Evolutionary conservation across 2,113 vertebrate species (phyloP).

Genomic region (Nyctibius bracteatus): DNA sequence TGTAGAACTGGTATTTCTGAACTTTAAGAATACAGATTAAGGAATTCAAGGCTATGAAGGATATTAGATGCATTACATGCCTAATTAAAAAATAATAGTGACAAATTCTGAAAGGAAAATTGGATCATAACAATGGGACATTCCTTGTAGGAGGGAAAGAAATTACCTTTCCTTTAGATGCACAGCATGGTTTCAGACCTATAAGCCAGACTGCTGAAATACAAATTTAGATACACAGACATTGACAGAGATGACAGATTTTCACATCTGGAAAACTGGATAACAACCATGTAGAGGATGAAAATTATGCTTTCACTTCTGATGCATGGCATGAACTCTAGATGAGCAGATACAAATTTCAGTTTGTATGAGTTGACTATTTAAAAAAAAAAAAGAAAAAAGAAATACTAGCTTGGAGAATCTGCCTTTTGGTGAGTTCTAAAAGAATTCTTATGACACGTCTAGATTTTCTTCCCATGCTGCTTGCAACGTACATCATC

Average conservation of each 20-base stretch:
- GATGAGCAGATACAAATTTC: conserved; percentile 62
- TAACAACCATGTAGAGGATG: conserved; percentile 67
- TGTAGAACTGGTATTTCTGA: not conserved
- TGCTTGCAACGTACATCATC: not conserved
- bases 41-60: not conserved
- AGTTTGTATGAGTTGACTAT: conserved; percentile 29
- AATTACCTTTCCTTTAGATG: conserved; percentile 63
- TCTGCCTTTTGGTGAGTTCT: conserved; percentile 19
- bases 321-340: conserved; percentile 49
- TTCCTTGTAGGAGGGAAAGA: conserved; percentile 46
- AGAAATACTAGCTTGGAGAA: conserved; percentile 22
- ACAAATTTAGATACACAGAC: conserved; percentile 45
- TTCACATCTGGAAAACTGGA: conserved; percentile 72
- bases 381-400: not conserved
- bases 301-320: conserved; percentile 68
- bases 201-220: conserved; percentile 40
- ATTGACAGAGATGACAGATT: conserved; percentile 69
- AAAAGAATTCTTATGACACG: not conserved
- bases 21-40: not conserved
- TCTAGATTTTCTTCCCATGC: not conserved
- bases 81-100: conserved; percentile 62
- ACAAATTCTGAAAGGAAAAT: conserved; percentile 41
- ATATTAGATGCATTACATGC: conserved; percentile 12
- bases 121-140: conserved; percentile 13
- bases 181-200: conserved; percentile 35